Evolutionary conservation across 2,888 invertebrate genomes (phyloP).

Genomic region (Ichneumoninae sp.): DNA sequence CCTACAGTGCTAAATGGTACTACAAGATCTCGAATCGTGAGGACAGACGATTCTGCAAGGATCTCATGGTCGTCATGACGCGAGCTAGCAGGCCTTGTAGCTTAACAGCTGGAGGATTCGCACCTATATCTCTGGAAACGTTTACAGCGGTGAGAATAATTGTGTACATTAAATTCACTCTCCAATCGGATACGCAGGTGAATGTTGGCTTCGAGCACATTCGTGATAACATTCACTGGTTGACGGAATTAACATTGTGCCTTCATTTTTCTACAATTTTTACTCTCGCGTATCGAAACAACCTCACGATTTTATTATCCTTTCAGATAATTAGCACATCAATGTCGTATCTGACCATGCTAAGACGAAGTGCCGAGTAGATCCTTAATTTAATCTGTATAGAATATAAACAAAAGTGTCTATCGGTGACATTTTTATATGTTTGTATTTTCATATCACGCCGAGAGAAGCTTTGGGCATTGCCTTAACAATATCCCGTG

Average conservation of each 20-base stretch:
- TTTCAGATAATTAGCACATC: slow-evolving; percentile 67
- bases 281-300: too few relatives aligned
- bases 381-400: not conserved
- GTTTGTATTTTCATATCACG: not conserved
- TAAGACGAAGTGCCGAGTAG: slow-evolving; percentile 23
- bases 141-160: slow-evolving; percentile 60
- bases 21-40: not conserved
- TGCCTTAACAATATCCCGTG: too few relatives aligned
- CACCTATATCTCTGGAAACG: slow-evolving; percentile 67
- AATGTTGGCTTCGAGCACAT: not conserved
- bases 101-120: slow-evolving; percentile 68
- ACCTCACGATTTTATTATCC: not conserved
- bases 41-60: slow-evolving; percentile 49
- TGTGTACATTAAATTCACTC: not conserved
- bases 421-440: not conserved
- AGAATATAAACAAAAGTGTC: not conserved
- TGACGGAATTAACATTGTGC: not conserved
- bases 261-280: too few relatives aligned
- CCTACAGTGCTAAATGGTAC: slow-evolving; percentile 33
- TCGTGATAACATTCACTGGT: not conserved
- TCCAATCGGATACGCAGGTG: not conserved
- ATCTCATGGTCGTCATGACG: slow-evolving; percentile 64
- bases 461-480: not conserved
- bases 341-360: slow-evolving; percentile 66
- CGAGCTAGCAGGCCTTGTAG: slow-evolving; percentile 64